Percentiles rank a stretch among this genome's conserved stretches.
Evolutionary conservation across 2,797 vertebrate species (phyloP).

Genomic region (Cetoscarus ocellatus): DNA sequence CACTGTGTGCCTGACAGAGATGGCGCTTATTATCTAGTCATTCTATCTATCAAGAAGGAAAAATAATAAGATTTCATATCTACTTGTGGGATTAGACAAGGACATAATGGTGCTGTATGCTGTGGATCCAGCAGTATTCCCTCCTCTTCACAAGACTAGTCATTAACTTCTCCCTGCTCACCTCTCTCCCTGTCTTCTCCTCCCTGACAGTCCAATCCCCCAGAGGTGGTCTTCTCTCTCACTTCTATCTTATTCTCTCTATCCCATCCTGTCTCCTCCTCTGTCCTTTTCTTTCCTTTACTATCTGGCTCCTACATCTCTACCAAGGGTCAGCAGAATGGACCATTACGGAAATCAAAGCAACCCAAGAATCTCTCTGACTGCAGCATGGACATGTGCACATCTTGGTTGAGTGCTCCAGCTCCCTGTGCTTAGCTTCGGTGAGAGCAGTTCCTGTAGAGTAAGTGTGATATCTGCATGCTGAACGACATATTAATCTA

Average conservation of each 20-base stretch:
- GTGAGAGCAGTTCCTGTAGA: neutral
- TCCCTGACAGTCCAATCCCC: conserved; percentile 45
- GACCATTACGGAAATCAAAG: conserved; percentile 17
- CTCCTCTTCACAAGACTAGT: conserved; percentile 29
- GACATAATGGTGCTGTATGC: conserved; percentile 66
- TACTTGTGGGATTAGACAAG: conserved; percentile 37
- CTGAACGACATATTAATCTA: conserved; percentile 1
- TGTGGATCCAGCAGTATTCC: conserved; percentile 48
- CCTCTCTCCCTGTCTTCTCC: conserved; percentile 21
- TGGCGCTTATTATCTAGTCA: neutral
- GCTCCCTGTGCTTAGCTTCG: neutral
- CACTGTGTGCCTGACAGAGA: neutral
- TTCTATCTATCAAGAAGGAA: neutral
- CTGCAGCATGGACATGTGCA: conserved; percentile 9
- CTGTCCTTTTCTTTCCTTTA: conserved; percentile 14
- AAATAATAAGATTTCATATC: conserved; percentile 31
- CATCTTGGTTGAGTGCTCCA: conserved; percentile 15
- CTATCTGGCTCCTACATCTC: conserved; percentile 22
- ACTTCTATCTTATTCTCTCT: conserved; percentile 20
- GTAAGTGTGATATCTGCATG: neutral
- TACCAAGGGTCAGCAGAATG: conserved; percentile 30
- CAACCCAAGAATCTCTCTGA: conserved; percentile 11
- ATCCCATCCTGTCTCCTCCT: conserved; percentile 7
- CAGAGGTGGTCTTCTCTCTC: conserved; percentile 18
- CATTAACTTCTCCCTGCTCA: conserved; percentile 35